Conservation (phyloP, 2,113 vertebrate species). For the Sander vitreus region DNA sequence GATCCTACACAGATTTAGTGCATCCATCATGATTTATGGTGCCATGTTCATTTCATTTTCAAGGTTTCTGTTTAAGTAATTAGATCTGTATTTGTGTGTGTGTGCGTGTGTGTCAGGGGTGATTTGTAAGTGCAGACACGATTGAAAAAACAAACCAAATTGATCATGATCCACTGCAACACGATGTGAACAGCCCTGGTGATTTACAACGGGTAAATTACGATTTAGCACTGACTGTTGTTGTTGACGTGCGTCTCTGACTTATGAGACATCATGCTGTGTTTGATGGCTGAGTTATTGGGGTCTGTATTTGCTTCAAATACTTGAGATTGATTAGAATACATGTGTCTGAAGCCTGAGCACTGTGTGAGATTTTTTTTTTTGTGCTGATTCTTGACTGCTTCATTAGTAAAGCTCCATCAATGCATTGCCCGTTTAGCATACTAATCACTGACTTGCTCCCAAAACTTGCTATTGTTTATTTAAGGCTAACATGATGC, state of each 20-base stretch:
- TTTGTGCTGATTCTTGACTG: constrained; percentile 14
- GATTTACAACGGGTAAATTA: constrained; percentile 34
- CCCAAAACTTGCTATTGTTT: constrained; percentile 1
- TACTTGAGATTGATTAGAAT: constrained; percentile 34
- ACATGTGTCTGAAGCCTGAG: constrained; percentile 3
- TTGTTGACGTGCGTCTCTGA: constrained; percentile 36
- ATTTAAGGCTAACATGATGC: constrained; percentile 1
- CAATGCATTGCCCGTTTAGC: not conserved
- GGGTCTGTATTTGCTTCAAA: constrained; percentile 37
- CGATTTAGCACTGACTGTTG: constrained; percentile 14
- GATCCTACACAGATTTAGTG: not conserved
- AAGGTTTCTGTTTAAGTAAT: constrained; percentile 5
- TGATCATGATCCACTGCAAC: constrained; percentile 30
- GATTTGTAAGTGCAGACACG: constrained; percentile 22
- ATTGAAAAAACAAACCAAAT: constrained; percentile 13
- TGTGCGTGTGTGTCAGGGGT: not conserved
- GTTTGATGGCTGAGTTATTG: constrained; percentile 58
- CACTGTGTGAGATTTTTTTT: not conserved
- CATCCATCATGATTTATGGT: constrained; percentile 1
- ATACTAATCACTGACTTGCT: constrained; percentile 2
- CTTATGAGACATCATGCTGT: constrained; percentile 49
- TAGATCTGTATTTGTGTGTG: too few species aligned
- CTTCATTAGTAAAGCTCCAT: not conserved
- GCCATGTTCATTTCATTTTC: constrained; percentile 6
- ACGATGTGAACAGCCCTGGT: not conserved